Evolutionary conservation across 2,888 invertebrate species (phyloP).

Genomic region (Diadromus collaris): DNA sequence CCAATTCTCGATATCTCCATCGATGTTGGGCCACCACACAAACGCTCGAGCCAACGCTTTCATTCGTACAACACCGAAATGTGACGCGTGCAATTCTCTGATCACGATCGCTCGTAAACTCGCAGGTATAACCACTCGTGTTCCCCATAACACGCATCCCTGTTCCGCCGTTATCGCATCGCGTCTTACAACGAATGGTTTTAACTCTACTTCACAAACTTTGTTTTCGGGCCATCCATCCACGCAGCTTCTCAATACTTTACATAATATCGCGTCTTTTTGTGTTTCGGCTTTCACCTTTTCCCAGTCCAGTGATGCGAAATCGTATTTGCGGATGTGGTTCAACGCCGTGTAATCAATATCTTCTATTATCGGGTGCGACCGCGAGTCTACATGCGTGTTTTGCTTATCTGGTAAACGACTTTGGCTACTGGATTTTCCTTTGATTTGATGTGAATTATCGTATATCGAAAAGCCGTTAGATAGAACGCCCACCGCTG

Average conservation of each 20-base stretch:
- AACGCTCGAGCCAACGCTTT: slow-evolving; percentile 57
- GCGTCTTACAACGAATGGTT: slow-evolving; percentile 38
- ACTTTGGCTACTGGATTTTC: background rate
- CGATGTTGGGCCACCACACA: slow-evolving; percentile 62
- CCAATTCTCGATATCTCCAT: slow-evolving; percentile 53
- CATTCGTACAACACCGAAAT: slow-evolving; percentile 53
- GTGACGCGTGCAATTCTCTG: slow-evolving; percentile 49
- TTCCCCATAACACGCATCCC: slow-evolving; percentile 53
- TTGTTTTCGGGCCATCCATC: slow-evolving; percentile 51
- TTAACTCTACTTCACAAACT: slow-evolving; percentile 32
- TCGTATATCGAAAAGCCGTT: slow-evolving; percentile 26
- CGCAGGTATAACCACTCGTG: slow-evolving; percentile 48
- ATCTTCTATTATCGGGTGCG: background rate
- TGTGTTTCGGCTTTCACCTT: slow-evolving; percentile 17
- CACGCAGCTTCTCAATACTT: slow-evolving; percentile 22
- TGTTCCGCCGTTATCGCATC: slow-evolving; percentile 39
- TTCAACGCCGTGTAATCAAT: background rate
- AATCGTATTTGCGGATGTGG: background rate
- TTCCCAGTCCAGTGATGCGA: slow-evolving; percentile 20
- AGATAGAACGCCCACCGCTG: slow-evolving; percentile 38
- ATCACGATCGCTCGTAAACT: slow-evolving; percentile 38
- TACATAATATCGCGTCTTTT: slow-evolving; percentile 16
- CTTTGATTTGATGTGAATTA: background rate
- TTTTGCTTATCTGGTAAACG: background rate
- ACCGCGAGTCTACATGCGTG: background rate